These are phyloP conservation scores for Eclectus roratus DNA, from an alignment of 2,113 vertebrate species.

Conservation along the genomic window DNA sequence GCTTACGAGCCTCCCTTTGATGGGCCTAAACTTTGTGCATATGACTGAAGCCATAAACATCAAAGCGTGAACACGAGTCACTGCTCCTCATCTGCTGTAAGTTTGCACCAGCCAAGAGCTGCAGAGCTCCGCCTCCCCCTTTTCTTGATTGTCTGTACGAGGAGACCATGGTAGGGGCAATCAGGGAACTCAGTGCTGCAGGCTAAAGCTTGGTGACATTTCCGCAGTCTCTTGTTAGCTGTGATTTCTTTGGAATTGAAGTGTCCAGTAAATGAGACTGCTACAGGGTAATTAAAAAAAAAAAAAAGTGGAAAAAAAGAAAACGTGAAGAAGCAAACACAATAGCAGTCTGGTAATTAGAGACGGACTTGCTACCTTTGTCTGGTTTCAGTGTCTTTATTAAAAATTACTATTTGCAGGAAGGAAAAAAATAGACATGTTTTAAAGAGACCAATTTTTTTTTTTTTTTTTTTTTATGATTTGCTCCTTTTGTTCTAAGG, in stretches of 20 bases:
- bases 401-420: not conserved
- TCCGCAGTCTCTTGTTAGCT: not conserved
- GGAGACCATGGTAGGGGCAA: not conserved
- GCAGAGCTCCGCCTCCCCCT: not conserved
- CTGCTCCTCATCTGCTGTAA: not conserved
- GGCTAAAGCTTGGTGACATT: conserved; percentile 22
- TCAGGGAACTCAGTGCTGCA: fast-evolving
- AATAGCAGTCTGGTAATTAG: not conserved
- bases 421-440: not conserved
- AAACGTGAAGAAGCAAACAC: not conserved
- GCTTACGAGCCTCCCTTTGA: conserved; percentile 27
- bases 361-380: not conserved
- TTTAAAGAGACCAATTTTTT: not conserved
- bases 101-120: not conserved
- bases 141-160: not conserved
- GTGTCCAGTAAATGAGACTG: not conserved
- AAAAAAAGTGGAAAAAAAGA: not conserved
- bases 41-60: conserved; percentile 59
- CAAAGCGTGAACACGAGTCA: not conserved
- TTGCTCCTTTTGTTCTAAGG: not conserved
- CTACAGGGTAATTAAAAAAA: not conserved
- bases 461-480: not conserved
- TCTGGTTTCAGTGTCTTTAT: not conserved
- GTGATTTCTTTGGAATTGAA: not conserved
- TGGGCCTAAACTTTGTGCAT: conserved; percentile 46